Evolutionary conservation across 2,888 invertebrate species (phyloP).

Genomic region (Epinotia brunnichana): DNA sequence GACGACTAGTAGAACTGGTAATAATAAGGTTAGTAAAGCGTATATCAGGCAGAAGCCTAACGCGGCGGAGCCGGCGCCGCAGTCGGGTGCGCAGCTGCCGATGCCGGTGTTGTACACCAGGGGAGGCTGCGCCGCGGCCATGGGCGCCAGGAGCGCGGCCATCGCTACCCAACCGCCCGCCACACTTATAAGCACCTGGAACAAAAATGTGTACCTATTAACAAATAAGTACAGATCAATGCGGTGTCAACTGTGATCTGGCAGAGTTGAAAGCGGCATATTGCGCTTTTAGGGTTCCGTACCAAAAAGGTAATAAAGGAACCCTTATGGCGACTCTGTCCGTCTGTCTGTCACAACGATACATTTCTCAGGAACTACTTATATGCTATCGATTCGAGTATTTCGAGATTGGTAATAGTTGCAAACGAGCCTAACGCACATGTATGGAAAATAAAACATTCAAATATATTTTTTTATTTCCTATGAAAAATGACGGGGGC

Average conservation of each 20-base stretch:
- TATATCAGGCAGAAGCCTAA: constrained; percentile 87
- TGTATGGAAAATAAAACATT: no score
- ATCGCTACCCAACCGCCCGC: constrained; percentile 87
- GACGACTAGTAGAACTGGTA: constrained; percentile 87
- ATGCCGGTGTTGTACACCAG: constrained; percentile 74
- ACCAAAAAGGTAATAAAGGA: no score
- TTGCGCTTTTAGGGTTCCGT: background rate
- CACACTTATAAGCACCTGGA: constrained; percentile 86
- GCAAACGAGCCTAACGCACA: no score
- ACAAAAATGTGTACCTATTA: constrained; percentile 27
- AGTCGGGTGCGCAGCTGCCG: constrained; percentile 87
- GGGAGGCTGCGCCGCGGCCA: constrained; percentile 84
- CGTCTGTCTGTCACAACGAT: no score
- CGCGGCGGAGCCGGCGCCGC: constrained; percentile 84
- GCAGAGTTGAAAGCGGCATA: background rate
- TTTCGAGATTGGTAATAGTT: no score
- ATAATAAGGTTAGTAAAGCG: constrained; percentile 85
- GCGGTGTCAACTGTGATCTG: background rate
- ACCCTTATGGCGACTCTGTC: no score
- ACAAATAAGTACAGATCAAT: background rate
- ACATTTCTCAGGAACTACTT: no score
- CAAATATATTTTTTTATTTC: no score
- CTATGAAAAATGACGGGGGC: no score
- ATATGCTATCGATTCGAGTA: no score
- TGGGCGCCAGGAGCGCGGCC: constrained; percentile 85